Evolutionary conservation across 2,113 vertebrate species (phyloP).

Genomic region (Cromileptes altivelis): DNA sequence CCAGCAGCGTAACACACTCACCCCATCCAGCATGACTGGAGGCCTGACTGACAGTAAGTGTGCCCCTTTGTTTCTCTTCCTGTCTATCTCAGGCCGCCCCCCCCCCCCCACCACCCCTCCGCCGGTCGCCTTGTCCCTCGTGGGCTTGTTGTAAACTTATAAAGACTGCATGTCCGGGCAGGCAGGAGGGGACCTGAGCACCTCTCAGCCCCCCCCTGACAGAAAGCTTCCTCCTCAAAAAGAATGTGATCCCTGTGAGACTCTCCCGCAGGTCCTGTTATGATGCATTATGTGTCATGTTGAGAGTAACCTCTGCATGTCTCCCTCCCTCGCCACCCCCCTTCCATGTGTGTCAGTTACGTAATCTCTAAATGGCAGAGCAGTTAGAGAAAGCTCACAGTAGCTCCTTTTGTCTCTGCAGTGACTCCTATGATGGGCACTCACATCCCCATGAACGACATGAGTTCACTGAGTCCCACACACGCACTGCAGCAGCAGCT

Average conservation of each 20-base stretch:
- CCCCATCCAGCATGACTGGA: conserved; percentile 92
- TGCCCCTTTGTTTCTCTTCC: conserved; percentile 36
- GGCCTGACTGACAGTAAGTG: conserved; percentile 96
- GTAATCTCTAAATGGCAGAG: conserved; percentile 32
- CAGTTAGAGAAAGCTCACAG: conserved; percentile 57
- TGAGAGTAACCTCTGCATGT: conserved; percentile 55
- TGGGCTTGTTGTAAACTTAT: conserved; percentile 29
- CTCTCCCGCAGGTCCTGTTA: conserved; percentile 54
- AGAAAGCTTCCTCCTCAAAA: conserved; percentile 56
- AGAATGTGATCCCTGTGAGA: conserved; percentile 74
- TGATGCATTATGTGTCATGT: conserved; percentile 65
- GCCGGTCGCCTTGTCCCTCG: conserved; percentile 21
- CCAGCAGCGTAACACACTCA: conserved; percentile 96
- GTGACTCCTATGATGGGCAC: conserved; percentile 97
- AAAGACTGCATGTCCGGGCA: conserved; percentile 63
- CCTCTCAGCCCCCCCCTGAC: conserved; percentile 32
- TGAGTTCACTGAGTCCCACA: conserved; percentile 97
- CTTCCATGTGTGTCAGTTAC: conserved; percentile 22
- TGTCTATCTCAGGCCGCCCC: conserved; percentile 33
- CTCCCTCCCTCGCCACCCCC: background rate
- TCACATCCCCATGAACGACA: conserved; percentile 97
- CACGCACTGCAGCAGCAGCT: conserved; percentile 94
- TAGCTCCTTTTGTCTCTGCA: conserved; percentile 85
- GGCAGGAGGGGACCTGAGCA: conserved; percentile 51
- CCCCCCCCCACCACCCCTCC: background rate